Percentiles rank a stretch among this genome's conserved stretches.
Evolutionary conservation across 2,888 invertebrate species (phyloP).

Genomic region (Sipunculus nudus): DNA sequence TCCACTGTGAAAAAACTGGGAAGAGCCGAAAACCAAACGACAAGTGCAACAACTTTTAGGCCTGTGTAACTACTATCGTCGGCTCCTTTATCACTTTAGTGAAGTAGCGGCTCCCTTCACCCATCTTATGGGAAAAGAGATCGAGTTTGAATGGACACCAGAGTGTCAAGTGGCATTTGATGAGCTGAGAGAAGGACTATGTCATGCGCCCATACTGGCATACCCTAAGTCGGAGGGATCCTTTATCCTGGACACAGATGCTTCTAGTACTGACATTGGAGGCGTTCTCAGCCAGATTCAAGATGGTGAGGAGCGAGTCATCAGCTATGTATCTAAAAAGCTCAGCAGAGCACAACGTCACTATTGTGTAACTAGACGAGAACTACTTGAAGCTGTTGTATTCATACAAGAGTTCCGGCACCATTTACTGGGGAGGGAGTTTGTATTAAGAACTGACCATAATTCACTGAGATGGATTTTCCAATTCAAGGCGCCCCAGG

Average conservation of each 20-base stretch:
- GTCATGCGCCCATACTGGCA: constrained; percentile 17
- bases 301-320: background rate
- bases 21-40: background rate
- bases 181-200: constrained; percentile 3
- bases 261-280: background rate
- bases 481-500: background rate
- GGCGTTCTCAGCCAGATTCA: background rate
- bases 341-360: background rate
- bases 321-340: background rate
- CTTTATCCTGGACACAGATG: constrained; percentile 3
- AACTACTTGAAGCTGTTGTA: background rate
- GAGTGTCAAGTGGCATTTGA: background rate
- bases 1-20: constrained; percentile 5
- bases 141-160: background rate
- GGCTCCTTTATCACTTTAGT: background rate
- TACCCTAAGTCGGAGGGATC: background rate
- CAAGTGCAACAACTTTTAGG: constrained; percentile 3
- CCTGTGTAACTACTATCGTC: background rate
- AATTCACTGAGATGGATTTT: background rate
- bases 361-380: background rate
- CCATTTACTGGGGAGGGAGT: background rate
- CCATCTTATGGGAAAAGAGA: background rate
- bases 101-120: background rate
- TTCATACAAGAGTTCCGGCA: background rate
- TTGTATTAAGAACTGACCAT: background rate